A percentile compares a stretch with the other conserved stretches of the same genome.
Evolutionary conservation across 2,797 vertebrate species (phyloP).

Genomic region (Rhinogobio ventralis): DNA sequence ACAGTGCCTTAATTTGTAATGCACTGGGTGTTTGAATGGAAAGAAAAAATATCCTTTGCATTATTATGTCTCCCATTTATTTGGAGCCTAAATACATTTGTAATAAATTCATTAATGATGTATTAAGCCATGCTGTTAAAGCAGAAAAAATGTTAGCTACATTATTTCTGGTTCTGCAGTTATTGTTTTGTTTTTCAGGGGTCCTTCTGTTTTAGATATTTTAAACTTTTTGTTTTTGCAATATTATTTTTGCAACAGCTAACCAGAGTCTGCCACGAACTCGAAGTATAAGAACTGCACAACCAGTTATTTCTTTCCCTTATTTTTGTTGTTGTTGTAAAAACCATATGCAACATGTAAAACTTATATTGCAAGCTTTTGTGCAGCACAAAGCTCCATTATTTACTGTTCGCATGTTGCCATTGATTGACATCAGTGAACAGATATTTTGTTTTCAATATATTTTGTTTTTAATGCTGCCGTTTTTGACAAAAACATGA

Average conservation of each 20-base stretch:
- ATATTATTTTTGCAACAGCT: neutral
- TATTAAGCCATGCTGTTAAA: neutral
- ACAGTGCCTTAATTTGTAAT: slow-evolving; percentile 17
- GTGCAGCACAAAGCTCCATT: neutral
- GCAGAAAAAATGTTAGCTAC: neutral
- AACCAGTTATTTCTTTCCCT: neutral
- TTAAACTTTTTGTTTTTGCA: neutral
- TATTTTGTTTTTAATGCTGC: too few relatives aligned
- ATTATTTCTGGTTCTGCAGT: neutral
- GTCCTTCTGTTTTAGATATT: neutral
- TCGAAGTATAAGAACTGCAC: neutral
- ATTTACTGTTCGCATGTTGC: neutral
- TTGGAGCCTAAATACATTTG: neutral
- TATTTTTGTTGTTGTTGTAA: neutral
- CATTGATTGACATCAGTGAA: neutral
- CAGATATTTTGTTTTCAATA: neutral
- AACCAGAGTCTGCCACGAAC: neutral
- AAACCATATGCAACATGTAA: neutral
- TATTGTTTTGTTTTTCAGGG: neutral
- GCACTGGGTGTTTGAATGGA: neutral
- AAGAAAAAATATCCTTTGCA: neutral
- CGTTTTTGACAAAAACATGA: neutral
- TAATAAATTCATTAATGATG: neutral
- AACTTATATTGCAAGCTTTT: neutral
- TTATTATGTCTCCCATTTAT: neutral